These are phyloP conservation scores for Microctenopoma lineatum DNA, from an alignment of 2,797 vertebrate species.

Conservation along the genomic window DNA sequence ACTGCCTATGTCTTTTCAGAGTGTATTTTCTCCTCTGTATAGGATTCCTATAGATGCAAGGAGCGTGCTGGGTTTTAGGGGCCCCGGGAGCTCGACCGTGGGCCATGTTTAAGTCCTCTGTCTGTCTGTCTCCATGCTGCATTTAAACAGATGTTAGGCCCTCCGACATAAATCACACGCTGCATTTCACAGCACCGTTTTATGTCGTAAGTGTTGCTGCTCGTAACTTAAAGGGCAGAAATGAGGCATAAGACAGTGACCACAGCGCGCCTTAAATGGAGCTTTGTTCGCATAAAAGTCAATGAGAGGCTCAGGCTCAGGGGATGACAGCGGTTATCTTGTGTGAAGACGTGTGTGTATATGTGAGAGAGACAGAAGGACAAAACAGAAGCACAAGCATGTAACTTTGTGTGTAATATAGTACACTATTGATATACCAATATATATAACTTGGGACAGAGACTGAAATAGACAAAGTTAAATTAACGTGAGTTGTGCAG, in stretches of 20 bases:
- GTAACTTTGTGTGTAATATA: slow-evolving; percentile 8
- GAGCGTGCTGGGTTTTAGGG: slow-evolving; percentile 69
- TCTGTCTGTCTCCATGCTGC: slow-evolving; percentile 64
- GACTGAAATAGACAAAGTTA: slow-evolving; percentile 39
- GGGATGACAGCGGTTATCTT: slow-evolving; percentile 24
- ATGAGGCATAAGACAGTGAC: slow-evolving; percentile 76
- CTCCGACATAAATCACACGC: slow-evolving; percentile 73
- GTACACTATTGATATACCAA: not conserved
- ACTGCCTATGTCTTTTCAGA: slow-evolving; percentile 67
- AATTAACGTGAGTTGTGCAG: slow-evolving; percentile 54
- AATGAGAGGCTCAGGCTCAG: slow-evolving; percentile 13
- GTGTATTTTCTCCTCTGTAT: slow-evolving; percentile 69
- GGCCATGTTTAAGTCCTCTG: slow-evolving; percentile 66
- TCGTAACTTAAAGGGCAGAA: slow-evolving; percentile 71
- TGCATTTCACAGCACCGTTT: slow-evolving; percentile 76
- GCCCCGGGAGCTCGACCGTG: slow-evolving; percentile 47
- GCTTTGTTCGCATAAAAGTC: slow-evolving; percentile 54
- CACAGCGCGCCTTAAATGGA: slow-evolving; percentile 58
- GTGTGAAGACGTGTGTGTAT: not conserved
- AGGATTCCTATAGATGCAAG: slow-evolving; percentile 73
- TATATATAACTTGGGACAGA: not conserved
- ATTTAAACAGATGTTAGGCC: slow-evolving; percentile 82
- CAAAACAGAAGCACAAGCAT: not conserved
- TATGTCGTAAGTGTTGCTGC: slow-evolving; percentile 74
- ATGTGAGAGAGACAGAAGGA: not conserved